Evolutionary conservation across 1,140 invertebrate species (phyloP).

Genomic region (Heliconius nattereri): DNA sequence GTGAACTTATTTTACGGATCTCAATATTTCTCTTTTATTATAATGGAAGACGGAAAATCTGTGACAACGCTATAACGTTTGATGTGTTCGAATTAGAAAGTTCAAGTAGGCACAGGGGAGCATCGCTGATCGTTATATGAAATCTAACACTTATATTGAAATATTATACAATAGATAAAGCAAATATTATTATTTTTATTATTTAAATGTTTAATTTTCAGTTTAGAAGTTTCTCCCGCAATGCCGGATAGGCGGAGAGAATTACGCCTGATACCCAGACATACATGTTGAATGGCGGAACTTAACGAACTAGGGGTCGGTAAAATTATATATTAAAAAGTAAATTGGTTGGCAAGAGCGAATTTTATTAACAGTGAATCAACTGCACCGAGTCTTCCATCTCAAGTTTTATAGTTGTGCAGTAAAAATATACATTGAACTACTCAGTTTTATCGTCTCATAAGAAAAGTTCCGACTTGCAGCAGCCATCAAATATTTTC

Average conservation of each 20-base stretch:
- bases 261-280: too few species aligned
- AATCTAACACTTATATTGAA: background rate
- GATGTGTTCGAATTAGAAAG: slow-evolving; percentile 24
- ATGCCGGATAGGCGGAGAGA: too few species aligned
- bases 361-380: background rate
- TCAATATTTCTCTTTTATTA: slow-evolving; percentile 25
- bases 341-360: background rate
- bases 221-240: background rate
- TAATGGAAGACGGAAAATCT: slow-evolving; percentile 24
- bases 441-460: slow-evolving; percentile 8
- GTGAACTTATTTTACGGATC: slow-evolving; percentile 9
- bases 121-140: background rate
- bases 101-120: slow-evolving; percentile 15
- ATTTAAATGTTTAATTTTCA: background rate
- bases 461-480: slow-evolving; percentile 1
- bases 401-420: slow-evolving; percentile 3
- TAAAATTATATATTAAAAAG: background rate
- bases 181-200: background rate
- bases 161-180: background rate
- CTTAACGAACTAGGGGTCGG: too few species aligned
- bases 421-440: slow-evolving; percentile 13
- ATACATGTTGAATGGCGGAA: too few species aligned
- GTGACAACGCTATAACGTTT: slow-evolving; percentile 18
- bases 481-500: slow-evolving; percentile 8
- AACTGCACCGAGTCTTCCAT: slow-evolving; percentile 1